Percentiles rank a stretch among this genome's conserved stretches.
phyloP scores from a whole-genome alignment of 37 sponge, comb jelly and placozoan species.

The Agelas oroides region DNA sequence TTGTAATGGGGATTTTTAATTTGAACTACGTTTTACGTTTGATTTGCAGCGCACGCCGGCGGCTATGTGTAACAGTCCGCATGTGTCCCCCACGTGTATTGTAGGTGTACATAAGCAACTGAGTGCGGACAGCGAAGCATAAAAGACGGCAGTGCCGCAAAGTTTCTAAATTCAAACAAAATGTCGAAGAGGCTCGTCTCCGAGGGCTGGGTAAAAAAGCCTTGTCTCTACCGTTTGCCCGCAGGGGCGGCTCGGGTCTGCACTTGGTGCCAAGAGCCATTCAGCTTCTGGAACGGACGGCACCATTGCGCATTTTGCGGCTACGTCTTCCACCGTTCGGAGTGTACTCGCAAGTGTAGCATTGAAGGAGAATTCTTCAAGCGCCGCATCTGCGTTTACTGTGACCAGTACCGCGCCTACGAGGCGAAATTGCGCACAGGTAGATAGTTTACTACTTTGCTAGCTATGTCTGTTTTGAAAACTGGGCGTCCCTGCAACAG shows the following conservation, averaged over 20 bases:
- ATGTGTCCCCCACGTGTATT: too few relatives aligned
- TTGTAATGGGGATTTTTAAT: too few relatives aligned
- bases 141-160: too few relatives aligned
- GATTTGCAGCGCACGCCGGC: too few relatives aligned
- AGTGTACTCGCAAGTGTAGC: background rate
- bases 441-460: background rate
- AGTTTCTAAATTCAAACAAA: too few relatives aligned
- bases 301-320: conserved; percentile 50
- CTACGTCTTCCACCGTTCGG: conserved; percentile 17
- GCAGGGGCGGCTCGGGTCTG: background rate
- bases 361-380: conserved; percentile 22
- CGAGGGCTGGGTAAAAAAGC: conserved; percentile 27
- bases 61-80: too few relatives aligned
- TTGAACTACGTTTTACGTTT: too few relatives aligned
- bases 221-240: conserved; percentile 8
- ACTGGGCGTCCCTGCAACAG: too few relatives aligned
- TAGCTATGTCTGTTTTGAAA: background rate
- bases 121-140: too few relatives aligned
- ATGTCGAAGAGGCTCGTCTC: conserved; percentile 23
- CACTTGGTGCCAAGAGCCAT: conserved; percentile 21
- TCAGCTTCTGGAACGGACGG: conserved; percentile 23
- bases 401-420: conserved; percentile 23
- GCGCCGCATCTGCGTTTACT: conserved; percentile 17
- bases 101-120: too few relatives aligned
- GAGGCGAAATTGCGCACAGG: conserved; percentile 11